Conservation (phyloP, 1,140 invertebrate species). For the Diplogasteroides magnus region DNA sequence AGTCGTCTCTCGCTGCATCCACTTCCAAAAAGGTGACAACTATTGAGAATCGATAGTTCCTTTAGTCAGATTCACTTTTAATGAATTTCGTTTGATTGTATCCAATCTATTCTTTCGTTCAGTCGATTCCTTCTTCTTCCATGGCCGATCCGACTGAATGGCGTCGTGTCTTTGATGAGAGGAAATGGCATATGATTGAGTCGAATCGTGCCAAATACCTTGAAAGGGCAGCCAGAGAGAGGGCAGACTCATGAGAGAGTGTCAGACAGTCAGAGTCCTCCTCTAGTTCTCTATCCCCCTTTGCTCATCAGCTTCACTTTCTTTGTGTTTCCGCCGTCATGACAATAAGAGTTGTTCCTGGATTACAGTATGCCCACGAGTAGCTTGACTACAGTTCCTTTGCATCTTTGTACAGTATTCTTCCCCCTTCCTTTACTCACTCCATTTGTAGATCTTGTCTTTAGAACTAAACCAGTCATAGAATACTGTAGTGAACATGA, state of each 20-base stretch:
- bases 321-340: background rate
- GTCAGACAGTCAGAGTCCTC: background rate
- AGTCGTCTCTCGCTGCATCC: constrained; percentile 3
- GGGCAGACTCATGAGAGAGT: background rate
- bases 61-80: background rate
- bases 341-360: constrained; percentile 5
- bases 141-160: constrained; percentile 20
- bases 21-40: background rate
- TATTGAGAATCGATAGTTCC: background rate
- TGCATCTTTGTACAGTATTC: too few relatives aligned
- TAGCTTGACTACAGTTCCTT: background rate
- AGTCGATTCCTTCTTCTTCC: constrained; percentile 4
- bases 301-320: constrained; percentile 1
- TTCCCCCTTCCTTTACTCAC: too few relatives aligned
- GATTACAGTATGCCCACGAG: constrained; percentile 6
- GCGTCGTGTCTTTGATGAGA: constrained; percentile 20
- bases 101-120: background rate
- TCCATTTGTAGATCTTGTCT: too few relatives aligned
- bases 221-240: background rate
- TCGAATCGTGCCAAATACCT: constrained; percentile 24
- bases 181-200: constrained; percentile 35
- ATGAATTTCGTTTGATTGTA: background rate
- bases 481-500: too few relatives aligned
- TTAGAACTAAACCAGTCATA: too few relatives aligned
- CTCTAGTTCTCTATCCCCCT: background rate